Percentiles rank a stretch among this genome's conserved stretches.
Evolutionary conservation across 1,140 invertebrate species (phyloP).

Genomic region (Diuraphis noxia): DNA sequence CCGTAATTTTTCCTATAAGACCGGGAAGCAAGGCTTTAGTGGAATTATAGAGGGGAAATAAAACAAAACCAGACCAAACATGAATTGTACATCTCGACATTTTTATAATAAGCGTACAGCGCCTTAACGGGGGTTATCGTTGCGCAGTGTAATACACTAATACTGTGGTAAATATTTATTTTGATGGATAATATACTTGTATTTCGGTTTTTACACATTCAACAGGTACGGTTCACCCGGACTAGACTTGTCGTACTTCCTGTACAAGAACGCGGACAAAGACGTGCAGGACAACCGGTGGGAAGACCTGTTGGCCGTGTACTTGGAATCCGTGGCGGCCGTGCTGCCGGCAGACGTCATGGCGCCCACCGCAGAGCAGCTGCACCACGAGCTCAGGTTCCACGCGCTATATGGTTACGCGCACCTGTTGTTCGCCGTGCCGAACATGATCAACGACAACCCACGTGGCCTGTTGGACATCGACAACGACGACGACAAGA

Average conservation of each 20-base stretch:
- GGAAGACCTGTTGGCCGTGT: slow-evolving; percentile 58
- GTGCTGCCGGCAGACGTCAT: slow-evolving; percentile 55
- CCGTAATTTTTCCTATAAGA: background rate
- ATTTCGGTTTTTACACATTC: background rate
- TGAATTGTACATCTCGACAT: background rate
- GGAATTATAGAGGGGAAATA: background rate
- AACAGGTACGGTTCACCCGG: slow-evolving; percentile 59
- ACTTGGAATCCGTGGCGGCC: slow-evolving; percentile 57
- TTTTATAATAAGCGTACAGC: background rate
- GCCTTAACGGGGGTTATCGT: background rate
- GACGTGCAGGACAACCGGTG: slow-evolving; percentile 57
- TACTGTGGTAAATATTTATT: too few species aligned
- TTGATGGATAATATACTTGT: background rate
- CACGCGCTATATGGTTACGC: slow-evolving; percentile 59
- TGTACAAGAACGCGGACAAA: slow-evolving; percentile 59
- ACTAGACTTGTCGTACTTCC: slow-evolving; percentile 60
- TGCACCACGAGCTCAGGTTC: slow-evolving; percentile 58
- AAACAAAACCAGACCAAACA: background rate
- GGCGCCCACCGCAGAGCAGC: slow-evolving; percentile 56
- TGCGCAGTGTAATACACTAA: background rate
- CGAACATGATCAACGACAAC: slow-evolving; percentile 54
- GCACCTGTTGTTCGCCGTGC: slow-evolving; percentile 58
- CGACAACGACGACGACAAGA: background rate
- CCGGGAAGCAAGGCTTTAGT: background rate
- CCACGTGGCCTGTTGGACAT: background rate